Evolutionary conservation across 2,888 invertebrate genomes (phyloP), one percentile per base, ranked within the genome.

Genomic region (Homarus gammarus): DNA sequence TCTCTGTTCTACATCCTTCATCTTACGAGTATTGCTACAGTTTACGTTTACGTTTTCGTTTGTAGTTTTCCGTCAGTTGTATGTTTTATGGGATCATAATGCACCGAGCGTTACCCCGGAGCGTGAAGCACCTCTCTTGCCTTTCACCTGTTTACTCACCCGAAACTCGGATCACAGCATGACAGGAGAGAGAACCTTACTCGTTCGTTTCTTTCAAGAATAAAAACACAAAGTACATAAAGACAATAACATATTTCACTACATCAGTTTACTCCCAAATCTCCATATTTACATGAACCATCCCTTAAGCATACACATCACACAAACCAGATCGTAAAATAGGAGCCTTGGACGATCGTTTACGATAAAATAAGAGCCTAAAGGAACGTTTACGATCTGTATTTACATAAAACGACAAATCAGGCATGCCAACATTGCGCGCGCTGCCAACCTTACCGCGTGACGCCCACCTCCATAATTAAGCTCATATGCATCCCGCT

Each of bases 401-500:
- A 64, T 64, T 64, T 27, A 64, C n/a, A 64, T 64, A 64, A 27
- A 64, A 27, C 64, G 27, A 64, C 64, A 64, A 27, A 64, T 64
- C 64, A 27, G 64, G 64, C 27, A 5, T 64, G 27, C n/a, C 64
- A 56, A 64, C 64, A 27, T 64, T 27, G 27, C 64, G 64, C 27
- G 0, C 64, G 27, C 64, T 64, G 27, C 64, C 8, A 27, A 27
- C 27, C 64, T 64, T n/a, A n/a, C 64, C 64, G 64, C 27, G 27
- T 64, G 38, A 33, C 27, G 61, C 36, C 49, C 64, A 10, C 51
- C 64, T 15, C 27, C 33, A 40, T 40, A 38, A 61, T 27, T 61
- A 61, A 79, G 79, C 61, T 8, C 64, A 49, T 68, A 33, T 83
- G 72, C 70, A 40, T 33, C 36, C 51, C 31, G 73, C 68, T 72